Evolutionary conservation across 2,888 invertebrate species (phyloP), one percentile per base, ranked within the genome.

Genomic region (Dicranocentrus wangi): DNA sequence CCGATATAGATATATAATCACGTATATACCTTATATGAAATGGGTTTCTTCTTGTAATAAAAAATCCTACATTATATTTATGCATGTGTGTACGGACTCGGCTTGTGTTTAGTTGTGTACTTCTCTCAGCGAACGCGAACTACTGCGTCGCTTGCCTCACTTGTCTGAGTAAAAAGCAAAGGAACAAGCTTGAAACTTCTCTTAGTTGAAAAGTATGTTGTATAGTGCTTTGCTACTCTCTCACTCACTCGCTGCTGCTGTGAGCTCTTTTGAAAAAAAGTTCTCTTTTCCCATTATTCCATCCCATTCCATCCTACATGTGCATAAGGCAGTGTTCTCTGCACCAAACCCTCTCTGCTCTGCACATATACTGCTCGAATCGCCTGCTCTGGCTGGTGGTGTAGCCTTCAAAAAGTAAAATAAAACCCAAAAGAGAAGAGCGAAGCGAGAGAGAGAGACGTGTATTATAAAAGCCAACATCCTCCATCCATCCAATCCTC

Each of bases 371-470:
- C n/a, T n/a, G 13, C 3, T 19, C 10, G 7, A 23, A 23, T 55
- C 8, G 5, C 3, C 55, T 21, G 2, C 25, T 55, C 19, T 15
- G n/a, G n/a, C n/a, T 23, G 55, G 10, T 61, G 23, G n/a, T 65
- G 65, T 43, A 65, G 65, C 65, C 65, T 65, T 65, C 65, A 65
- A 43, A 61, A 58, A 53, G 53, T 69, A 69, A 69, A 58, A 71
- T 60, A 60, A 55, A 71, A 42, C 42, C 68, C 17, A 51, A 68
- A 42, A 51, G 68, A 68, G 42, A 68, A 68, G 19, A 43, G 17
- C 15, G 15, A n/a, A n/a, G n/a, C 5, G 23, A 61, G 23, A 58
- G 25, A 28, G 28, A 60, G 60, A 28, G 60, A 27, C n/a, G 39
- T 39, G 65, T 42, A 42, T n/a, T 55, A 55, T 55, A 32, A 42